Evolutionary conservation across 2,113 vertebrate genomes (phyloP), one percentile per base, ranked within the genome.

Genomic region (Sardina pilchardus): DNA sequence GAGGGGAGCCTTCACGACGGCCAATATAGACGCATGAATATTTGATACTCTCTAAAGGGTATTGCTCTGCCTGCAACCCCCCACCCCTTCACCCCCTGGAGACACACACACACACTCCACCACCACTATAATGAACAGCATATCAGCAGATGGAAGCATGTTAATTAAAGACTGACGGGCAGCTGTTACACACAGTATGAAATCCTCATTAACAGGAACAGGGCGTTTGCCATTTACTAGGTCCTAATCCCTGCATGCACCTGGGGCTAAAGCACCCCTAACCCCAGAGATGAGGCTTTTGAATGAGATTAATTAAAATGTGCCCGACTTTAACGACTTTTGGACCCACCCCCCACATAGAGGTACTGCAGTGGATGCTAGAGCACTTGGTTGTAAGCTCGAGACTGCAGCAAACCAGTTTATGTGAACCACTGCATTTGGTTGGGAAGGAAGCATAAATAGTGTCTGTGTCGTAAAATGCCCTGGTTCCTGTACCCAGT

Each of bases 181-280:
- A 78, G 71, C 30, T 78, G 71, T 78, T 78, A 36, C 71, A 78
- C 71, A 78, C 71, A 78, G 71, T 78, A 78, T 78, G 71, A 78
- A 36, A 78, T 78, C 71, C 71, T 78, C 30, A 78, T 78, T 78
- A 78, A 78, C 12, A 12, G 71, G 30, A 78, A 2, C 26, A 78
- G 71, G 71, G 71, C 0, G 26, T 78, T 34, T 75, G 67, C 67
- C 67, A 75, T 75, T 78, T 78, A 75, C 67, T 75, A 34, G 30
- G 4, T 78, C 30, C 26, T 78, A 78, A 30, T 78, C 71, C 30
- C 34, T 34, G 26, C 16, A 34, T 36, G 71, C 34, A 78, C 71
- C 71, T 78, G 30, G 30, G 71, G 71, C 71, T 75, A 75, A 36
- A 71, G 63, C 63, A 30, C 63, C 67, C 67, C 67, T 5, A 30